These are phyloP conservation scores for Lepeophtheirus nordmannii DNA, from an alignment of 2,888 invertebrate genomes.

Conservation along the genomic window DNA sequence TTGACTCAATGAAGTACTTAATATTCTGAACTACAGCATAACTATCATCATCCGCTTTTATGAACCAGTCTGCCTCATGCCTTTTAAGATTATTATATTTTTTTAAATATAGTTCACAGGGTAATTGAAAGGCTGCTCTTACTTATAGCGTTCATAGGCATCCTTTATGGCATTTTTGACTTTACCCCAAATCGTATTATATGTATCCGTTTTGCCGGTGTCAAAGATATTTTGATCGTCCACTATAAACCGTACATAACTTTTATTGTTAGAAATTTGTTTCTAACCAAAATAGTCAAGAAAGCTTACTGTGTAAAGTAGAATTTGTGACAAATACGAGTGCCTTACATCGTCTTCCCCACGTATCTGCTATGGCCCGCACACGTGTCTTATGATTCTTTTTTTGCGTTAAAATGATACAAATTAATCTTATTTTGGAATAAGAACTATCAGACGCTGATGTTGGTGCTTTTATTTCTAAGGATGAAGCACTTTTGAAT, in stretches of 20 bases:
- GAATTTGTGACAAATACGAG: background rate
- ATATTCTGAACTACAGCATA: background rate
- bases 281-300: background rate
- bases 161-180: background rate
- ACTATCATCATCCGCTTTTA: background rate
- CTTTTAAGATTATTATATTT: background rate
- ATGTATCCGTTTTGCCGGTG: background rate
- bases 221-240: background rate
- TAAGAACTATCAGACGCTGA: no score
- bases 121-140: background rate
- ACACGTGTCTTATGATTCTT: background rate
- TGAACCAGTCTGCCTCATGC: background rate
- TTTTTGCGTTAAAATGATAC: background rate
- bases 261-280: background rate
- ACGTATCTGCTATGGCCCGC: background rate
- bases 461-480: no score
- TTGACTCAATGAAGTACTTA: background rate
- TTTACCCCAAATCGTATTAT: background rate
- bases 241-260: background rate
- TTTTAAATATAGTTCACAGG: background rate
- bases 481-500: no score
- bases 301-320: background rate
- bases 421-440: background rate
- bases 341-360: background rate
- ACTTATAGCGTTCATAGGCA: background rate